Base-by-base conservation (phyloP, 2,113 vertebrate species). In the Pimephales promelas region DNA sequence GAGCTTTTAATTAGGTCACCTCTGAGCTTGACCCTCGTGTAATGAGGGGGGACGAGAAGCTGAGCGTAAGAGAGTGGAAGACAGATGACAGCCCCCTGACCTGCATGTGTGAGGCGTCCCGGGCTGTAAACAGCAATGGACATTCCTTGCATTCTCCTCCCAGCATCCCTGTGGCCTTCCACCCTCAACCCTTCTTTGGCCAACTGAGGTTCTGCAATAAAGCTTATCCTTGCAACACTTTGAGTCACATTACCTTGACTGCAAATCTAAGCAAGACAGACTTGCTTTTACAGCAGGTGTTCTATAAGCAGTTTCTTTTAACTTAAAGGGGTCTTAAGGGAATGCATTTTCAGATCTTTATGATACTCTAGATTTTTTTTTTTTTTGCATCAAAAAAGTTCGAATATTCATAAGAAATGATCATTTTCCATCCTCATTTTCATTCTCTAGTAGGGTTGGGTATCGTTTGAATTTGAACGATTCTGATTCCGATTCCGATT, bases 1-100 rank as follows among this genome's bases (percentile, higher is more conserved):
- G 94, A 94, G 94, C 93, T 94, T 95, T 93, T 94, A 94, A 95
- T 95, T 94, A 94, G 94, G 92, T 94, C 94, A 94, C 92, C 92
- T 94, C 92, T 93, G 92, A 92, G 92, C 92, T 93, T 93, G 94
- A 95, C 93, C 94, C 94, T 91, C 90, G 92, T 94, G 94, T 95
- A 94, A 94, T 95, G 93, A 94, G 92, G 90, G 90, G 90, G 90
- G 84, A 82, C 10, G 75, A 78, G 84, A 81, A 47, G 83, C 57
- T 81, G 61, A 84, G 73, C 47, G 68, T 54, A 34, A 83, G 89
- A 84, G 86, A 88, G 87, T 85, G 88, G 87, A 88, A 85, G 92
- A 90, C 87, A 88, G 90, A 92, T 93, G 94, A 94, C 93, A 94
- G 94, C 93, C 92, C 93, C 93, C 91, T 95, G 94, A 95, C 94